These are phyloP conservation scores for Aphelinus certus DNA, from an alignment of 1,140 invertebrate genomes.

Conservation along the genomic window DNA sequence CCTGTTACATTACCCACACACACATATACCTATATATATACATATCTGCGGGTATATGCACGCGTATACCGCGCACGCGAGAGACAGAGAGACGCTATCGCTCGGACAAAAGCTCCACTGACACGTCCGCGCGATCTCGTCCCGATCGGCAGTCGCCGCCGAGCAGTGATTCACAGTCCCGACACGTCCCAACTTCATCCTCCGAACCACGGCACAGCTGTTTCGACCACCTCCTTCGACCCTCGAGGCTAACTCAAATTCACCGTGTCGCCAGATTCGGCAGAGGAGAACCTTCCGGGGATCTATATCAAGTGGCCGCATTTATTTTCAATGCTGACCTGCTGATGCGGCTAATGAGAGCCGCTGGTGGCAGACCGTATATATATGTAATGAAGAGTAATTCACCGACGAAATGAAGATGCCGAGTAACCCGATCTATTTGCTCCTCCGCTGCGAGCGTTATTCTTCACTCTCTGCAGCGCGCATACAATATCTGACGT, in stretches of 20 bases:
- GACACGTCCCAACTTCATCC: not conserved
- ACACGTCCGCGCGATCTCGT: constrained; percentile 53
- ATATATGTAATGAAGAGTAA: constrained; percentile 49
- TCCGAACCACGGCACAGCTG: too few relatives aligned
- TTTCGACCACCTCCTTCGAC: too few relatives aligned
- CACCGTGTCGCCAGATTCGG: too few relatives aligned
- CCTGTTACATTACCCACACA: not conserved
- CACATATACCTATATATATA: not conserved
- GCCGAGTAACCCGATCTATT: constrained; percentile 58
- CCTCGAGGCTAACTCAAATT: too few relatives aligned
- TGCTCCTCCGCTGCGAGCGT: constrained; percentile 47
- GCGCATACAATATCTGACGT: too few relatives aligned
- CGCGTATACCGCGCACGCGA: constrained; percentile 15
- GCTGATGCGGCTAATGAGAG: constrained; percentile 48
- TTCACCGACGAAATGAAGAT: constrained; percentile 60
- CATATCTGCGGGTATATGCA: not conserved
- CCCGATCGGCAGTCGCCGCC: constrained; percentile 35
- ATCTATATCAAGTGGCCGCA: too few relatives aligned
- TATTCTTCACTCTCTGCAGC: too few relatives aligned
- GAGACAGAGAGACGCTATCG: constrained; percentile 50
- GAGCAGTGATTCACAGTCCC: constrained; percentile 42
- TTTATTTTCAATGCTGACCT: too few relatives aligned
- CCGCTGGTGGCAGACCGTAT: constrained; percentile 48
- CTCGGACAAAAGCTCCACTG: constrained; percentile 58
- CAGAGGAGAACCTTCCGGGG: too few relatives aligned